Evolutionary conservation across 2,797 vertebrate genomes (phyloP).

Genomic region (Potorous gilbertii): DNA sequence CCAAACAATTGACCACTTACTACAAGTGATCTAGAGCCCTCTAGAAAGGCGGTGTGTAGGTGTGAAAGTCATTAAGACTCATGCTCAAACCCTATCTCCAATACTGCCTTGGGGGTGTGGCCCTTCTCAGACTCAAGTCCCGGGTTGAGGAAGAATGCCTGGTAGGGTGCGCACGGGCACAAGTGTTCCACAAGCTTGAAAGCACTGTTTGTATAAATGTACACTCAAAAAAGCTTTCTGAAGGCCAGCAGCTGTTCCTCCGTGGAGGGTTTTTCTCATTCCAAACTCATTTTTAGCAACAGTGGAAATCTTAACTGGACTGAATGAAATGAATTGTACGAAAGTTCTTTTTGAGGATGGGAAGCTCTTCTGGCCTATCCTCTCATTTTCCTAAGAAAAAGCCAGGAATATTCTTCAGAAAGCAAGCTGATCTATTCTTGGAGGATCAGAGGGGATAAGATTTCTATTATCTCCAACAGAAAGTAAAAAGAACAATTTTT

Average conservation of each 20-base stretch:
- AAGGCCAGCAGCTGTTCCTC: too few species aligned
- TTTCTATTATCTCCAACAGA: not conserved
- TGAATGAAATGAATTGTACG: not conserved
- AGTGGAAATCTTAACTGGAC: too few species aligned
- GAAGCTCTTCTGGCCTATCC: not conserved
- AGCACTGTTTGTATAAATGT: not conserved
- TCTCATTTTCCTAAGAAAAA: not conserved
- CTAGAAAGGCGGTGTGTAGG: not conserved
- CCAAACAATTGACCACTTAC: too few species aligned
- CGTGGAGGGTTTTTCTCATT: not conserved
- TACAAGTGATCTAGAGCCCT: not conserved
- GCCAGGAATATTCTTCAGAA: not conserved
- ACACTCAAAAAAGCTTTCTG: not conserved
- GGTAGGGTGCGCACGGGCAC: accelerated
- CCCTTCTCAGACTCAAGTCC: too few species aligned
- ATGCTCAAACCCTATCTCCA: too few species aligned
- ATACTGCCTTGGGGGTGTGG: not conserved
- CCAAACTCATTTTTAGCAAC: not conserved
- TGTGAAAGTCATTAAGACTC: too few species aligned
- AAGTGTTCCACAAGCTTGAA: not conserved
- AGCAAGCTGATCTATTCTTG: not conserved
- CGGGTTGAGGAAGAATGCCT: not conserved
- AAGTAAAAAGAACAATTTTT: not conserved
- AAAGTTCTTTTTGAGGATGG: not conserved
- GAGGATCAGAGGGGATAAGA: not conserved